Evolutionary conservation across 2,888 invertebrate genomes (phyloP), one percentile per base, ranked within the genome.

Genomic region (Psococerastis gibbosa): DNA sequence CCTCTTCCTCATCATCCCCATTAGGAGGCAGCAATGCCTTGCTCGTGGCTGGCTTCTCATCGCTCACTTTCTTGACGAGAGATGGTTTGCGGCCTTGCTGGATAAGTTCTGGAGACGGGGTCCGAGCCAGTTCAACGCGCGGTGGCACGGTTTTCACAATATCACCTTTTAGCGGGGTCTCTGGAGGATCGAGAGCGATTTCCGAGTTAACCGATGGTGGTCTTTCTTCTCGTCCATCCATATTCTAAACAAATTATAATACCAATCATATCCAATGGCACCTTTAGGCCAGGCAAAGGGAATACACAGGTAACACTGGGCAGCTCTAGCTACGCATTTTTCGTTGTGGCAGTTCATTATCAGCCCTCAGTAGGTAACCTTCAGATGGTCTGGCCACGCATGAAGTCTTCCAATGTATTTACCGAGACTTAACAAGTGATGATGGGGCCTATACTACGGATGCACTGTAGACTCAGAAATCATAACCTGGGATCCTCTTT

Each of bases 1-100:
- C 75, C 49, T 71, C 71, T 22, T 49, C 68, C 27, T 59, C 60
- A 1, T 71, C 71, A 51, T 71, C 73, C 35, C n/a, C n/a, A n/a
- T n/a, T n/a, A n/a, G n/a, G n/a, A 27, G 27, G 27, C 27, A 9
- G 6, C 8, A 6, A 9, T 6, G 27, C 33, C 41, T 52, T 53
- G 38, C 54, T 52, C 41, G 56, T 53, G 22, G 52, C 54, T 20
- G 65, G 57, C 43, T 62, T 62, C 38, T 59, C 61, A 16, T 57
- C 55, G 0, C 60, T 51, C 52, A 46, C 54, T 51, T 27, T 27
- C 27, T 11, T 27, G 8, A 27, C 27, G 8, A 27, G 8, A 27
- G 27, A 27, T 6, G 27, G 27, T 11, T 27, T 27, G 8, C 27
- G 6, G 27, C 27, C 27, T 27, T 27, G 63, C 61, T 65, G 65